Evolutionary conservation across 2,113 vertebrate genomes (phyloP), one percentile per base, ranked within the genome.

Genomic region (Glaucomys volans): DNA sequence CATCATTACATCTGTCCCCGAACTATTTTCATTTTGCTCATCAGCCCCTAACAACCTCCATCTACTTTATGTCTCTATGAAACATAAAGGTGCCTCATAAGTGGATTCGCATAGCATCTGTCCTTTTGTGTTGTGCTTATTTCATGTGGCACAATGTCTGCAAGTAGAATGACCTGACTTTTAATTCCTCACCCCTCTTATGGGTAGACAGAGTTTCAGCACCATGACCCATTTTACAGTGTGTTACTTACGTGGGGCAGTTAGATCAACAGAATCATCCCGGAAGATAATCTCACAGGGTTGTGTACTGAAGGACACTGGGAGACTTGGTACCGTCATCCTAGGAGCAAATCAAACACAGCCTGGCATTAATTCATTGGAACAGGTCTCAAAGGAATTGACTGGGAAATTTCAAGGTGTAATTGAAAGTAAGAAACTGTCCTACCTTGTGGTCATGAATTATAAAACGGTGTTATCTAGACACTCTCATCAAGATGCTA

Each of bases 361-460:
- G 62, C 35, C n/a, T 37, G 35, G 1, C 69, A 72, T 95, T 85
- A 93, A 87, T 62, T 81, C 22, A 12, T 32, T 32, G 2, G 18
- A 77, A 66, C 4, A 84, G 11, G 50, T 81, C 69, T 89, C 86
- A 81, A n/a, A 77, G 37, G 26, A 24, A 84, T 52, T 80, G 66
- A 64, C 4, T n/a, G 37, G 59, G 47, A 47, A 44, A 44, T 35
- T 52, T 22, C 4, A 47, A 57, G 35, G n/a, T 57, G n/a, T 35
- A 40, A 84, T 35, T 52, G 37, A 95, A 96, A 86, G 44, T 74
- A 37, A 52, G 85, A 50, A 59, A 80, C 5, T n/a, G 42, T 35
- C 14, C n/a, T 50, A 80, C 22, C 24, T 66, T 91, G 74, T 75
- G 67, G n/a, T n/a, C n/a, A n/a, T n/a, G n/a, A n/a, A n/a, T n/a